Conservation (phyloP, 1,140 invertebrate genomes). For the Tetragonula clypearis region DNA sequence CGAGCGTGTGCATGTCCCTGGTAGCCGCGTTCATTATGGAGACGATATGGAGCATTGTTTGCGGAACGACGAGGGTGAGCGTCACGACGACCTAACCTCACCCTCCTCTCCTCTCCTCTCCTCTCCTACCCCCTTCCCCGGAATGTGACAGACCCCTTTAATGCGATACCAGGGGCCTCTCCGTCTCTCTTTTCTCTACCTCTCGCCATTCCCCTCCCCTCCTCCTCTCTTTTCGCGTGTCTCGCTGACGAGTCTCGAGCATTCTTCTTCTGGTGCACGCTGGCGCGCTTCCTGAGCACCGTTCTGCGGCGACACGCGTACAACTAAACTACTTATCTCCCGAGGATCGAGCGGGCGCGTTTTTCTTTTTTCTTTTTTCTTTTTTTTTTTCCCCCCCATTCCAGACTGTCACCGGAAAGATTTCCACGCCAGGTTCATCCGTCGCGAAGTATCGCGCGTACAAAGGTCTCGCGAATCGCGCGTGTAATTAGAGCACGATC, state of each 20-base stretch:
- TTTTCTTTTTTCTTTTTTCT: background rate
- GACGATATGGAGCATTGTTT: slow-evolving; percentile 81
- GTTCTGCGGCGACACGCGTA: slow-evolving; percentile 65
- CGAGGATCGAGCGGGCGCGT: slow-evolving; percentile 33
- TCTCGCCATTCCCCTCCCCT: slow-evolving; percentile 34
- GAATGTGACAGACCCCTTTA: slow-evolving; percentile 47
- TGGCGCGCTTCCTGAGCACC: slow-evolving; percentile 55
- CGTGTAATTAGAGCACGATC: slow-evolving; percentile 58
- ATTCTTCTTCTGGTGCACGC: slow-evolving; percentile 61
- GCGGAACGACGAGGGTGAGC: slow-evolving; percentile 78
- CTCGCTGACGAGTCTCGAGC: slow-evolving; percentile 69
- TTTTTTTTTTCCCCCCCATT: background rate
- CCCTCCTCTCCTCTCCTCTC: slow-evolving; percentile 17
- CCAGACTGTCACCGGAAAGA: slow-evolving; percentile 44
- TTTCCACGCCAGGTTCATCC: slow-evolving; percentile 50
- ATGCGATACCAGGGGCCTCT: slow-evolving; percentile 65
- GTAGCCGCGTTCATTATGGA: slow-evolving; percentile 80
- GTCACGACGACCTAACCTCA: slow-evolving; percentile 63
- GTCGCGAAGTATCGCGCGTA: slow-evolving; percentile 1
- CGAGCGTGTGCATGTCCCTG: slow-evolving; percentile 69
- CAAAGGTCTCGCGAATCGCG: slow-evolving; percentile 58
- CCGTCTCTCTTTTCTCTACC: slow-evolving; percentile 54
- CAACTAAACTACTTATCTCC: slow-evolving; percentile 72
- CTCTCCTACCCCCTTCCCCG: background rate
- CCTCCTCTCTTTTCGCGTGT: slow-evolving; percentile 41